Percentiles rank a stretch among this genome's conserved stretches.
Evolutionary conservation across 1,140 invertebrate genomes (phyloP).

Genomic region (Monomorium pharaonis): DNA sequence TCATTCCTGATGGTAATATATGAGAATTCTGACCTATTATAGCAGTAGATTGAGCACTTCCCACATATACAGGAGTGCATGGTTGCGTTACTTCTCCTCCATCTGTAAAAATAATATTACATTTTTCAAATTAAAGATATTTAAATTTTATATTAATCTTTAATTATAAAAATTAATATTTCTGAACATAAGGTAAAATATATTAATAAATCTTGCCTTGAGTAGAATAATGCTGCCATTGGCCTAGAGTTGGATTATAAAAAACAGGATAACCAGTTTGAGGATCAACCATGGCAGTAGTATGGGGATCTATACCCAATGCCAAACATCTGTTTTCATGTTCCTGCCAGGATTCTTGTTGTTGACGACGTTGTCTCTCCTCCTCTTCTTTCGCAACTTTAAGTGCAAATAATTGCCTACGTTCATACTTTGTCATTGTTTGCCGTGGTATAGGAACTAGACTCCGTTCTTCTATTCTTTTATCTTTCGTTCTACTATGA

Average conservation of each 20-base stretch:
- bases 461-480: conserved; percentile 80
- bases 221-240: conserved; percentile 87
- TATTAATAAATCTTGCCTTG: conserved; percentile 73
- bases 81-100: conserved; percentile 70
- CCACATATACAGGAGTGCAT: conserved; percentile 75
- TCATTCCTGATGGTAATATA: conserved; percentile 63
- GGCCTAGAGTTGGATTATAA: conserved; percentile 87
- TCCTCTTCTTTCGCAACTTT: conserved; percentile 90
- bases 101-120: conserved; percentile 62
- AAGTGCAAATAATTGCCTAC: conserved; percentile 91
- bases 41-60: conserved; percentile 64
- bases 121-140: neutral
- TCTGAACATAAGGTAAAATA: neutral
- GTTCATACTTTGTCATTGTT: conserved; percentile 89
- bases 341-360: conserved; percentile 88
- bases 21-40: conserved; percentile 66
- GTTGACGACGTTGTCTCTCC: conserved; percentile 87
- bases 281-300: conserved; percentile 86
- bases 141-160: neutral
- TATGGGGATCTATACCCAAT: conserved; percentile 87
- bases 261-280: conserved; percentile 86
- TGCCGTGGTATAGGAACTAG: conserved; percentile 82
- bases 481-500: conserved; percentile 79
- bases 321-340: conserved; percentile 88
- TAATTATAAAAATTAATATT: neutral